Conservation (phyloP, 2,797 vertebrate genomes). For the Odontamblyopus lacepedii region DNA sequence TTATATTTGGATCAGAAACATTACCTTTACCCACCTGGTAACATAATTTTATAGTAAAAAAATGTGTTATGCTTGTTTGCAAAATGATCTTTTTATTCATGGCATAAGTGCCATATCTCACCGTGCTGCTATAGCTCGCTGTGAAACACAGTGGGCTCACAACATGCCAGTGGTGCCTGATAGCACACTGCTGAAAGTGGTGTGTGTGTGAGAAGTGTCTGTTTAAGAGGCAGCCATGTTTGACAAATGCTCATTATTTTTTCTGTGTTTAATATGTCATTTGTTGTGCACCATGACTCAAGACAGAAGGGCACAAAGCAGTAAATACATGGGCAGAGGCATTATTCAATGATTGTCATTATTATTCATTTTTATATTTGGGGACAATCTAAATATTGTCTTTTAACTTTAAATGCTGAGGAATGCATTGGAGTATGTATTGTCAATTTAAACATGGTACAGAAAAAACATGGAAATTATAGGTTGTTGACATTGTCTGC, state of each 20-base stretch:
- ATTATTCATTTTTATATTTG: not conserved
- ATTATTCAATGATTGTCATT: not conserved
- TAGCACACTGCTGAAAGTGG: slow-evolving; percentile 50
- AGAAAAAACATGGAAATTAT: slow-evolving; percentile 29
- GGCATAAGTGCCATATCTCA: slow-evolving; percentile 53
- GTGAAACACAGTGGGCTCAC: slow-evolving; percentile 41
- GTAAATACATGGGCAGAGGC: slow-evolving; percentile 43
- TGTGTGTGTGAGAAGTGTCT: slow-evolving; percentile 51
- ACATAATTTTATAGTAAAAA: no score
- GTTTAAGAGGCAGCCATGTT: slow-evolving; percentile 45
- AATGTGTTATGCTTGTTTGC: slow-evolving; percentile 9
- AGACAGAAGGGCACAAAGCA: no score
- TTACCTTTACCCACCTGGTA: no score
- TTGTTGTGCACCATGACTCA: slow-evolving; percentile 60
- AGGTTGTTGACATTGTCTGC: slow-evolving; percentile 39
- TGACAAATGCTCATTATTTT: slow-evolving; percentile 53
- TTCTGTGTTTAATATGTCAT: slow-evolving; percentile 73
- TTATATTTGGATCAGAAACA: slow-evolving; percentile 23
- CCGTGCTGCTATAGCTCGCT: slow-evolving; percentile 49
- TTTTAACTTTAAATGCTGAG: slow-evolving; percentile 3
- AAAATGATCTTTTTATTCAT: slow-evolving; percentile 34
- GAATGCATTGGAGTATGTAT: not conserved
- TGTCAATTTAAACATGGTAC: slow-evolving; percentile 23
- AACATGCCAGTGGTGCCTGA: slow-evolving; percentile 46
- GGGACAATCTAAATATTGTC: not conserved